A percentile compares a stretch with the other conserved stretches of the same genome.
These are phyloP conservation scores for Oryzias celebensis DNA, from an alignment of 2,113 vertebrate genomes.

Conservation along the genomic window DNA sequence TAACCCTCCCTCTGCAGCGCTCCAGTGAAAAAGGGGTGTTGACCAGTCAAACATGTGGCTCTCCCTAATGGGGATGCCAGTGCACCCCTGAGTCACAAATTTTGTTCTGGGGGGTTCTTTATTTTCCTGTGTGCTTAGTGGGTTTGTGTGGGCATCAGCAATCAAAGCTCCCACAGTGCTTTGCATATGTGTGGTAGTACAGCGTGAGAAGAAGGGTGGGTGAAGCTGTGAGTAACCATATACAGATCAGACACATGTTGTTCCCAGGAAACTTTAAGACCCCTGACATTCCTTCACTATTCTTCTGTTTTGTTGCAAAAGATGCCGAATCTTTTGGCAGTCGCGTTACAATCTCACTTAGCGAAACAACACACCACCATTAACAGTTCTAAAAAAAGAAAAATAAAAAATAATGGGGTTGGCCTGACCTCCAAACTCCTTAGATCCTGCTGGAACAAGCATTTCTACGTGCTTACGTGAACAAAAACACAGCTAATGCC, in stretches of 20 bases:
- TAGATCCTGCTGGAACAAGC: no score
- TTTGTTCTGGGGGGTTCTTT: conserved; percentile 2
- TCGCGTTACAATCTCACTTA: no score
- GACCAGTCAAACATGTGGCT: conserved; percentile 30
- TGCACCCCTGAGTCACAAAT: background rate
- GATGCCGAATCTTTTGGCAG: no score
- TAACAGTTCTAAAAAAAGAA: no score
- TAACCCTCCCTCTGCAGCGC: conserved; percentile 7
- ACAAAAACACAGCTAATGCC: no score
- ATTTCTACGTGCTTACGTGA: no score
- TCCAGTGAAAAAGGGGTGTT: conserved; percentile 8
- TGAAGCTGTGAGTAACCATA: background rate
- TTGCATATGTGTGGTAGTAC: conserved; percentile 1
- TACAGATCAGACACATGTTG: background rate
- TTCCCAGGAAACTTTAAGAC: no score
- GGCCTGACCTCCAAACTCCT: no score
- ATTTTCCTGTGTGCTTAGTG: background rate
- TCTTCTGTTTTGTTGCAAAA: no score
- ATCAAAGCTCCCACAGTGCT: background rate
- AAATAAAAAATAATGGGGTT: no score
- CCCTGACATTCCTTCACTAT: no score
- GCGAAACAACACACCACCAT: no score
- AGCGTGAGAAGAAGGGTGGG: background rate
- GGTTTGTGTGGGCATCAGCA: conserved; percentile 5
- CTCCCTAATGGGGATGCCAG: conserved; percentile 27